These are phyloP conservation scores for Clarias batrachus DNA, from an alignment of 2,113 vertebrate species.

Conservation along the genomic window DNA sequence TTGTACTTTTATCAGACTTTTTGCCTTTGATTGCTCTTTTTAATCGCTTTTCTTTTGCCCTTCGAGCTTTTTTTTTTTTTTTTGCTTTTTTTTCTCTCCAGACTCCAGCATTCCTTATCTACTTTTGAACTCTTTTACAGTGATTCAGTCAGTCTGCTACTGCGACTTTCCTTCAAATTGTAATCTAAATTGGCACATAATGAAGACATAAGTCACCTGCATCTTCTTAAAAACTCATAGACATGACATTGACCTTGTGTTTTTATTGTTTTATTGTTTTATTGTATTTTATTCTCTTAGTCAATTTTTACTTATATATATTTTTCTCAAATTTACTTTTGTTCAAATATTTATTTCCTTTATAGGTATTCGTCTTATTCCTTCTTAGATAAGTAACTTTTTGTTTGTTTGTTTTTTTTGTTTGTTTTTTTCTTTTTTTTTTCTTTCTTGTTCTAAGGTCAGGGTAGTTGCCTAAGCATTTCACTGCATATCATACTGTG, in stretches of 20 bases:
- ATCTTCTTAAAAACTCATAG: neutral
- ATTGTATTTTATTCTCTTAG: too few relatives aligned
- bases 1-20: conserved; percentile 81
- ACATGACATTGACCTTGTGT: neutral
- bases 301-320: too few relatives aligned
- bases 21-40: conserved; percentile 85
- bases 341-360: too few relatives aligned
- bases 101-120: conserved; percentile 69
- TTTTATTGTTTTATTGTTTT: too few relatives aligned
- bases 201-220: neutral
- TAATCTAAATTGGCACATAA: neutral
- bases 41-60: conserved; percentile 79
- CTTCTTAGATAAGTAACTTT: too few relatives aligned
- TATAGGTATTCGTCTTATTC: too few relatives aligned
- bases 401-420: too few relatives aligned
- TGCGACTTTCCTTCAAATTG: neutral
- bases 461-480: too few relatives aligned
- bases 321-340: too few relatives aligned
- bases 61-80: conserved; percentile 62
- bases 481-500: too few relatives aligned
- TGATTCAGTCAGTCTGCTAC: conserved; percentile 8
- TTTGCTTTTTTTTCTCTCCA: conserved; percentile 55
- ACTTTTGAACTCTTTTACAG: conserved; percentile 56
- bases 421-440: too few relatives aligned
- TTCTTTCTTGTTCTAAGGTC: too few relatives aligned